Percentiles rank a stretch among this genome's conserved stretches.
Conservation (phyloP, 2,888 invertebrate genomes). For the Stenolophus ochropezus region DNA sequence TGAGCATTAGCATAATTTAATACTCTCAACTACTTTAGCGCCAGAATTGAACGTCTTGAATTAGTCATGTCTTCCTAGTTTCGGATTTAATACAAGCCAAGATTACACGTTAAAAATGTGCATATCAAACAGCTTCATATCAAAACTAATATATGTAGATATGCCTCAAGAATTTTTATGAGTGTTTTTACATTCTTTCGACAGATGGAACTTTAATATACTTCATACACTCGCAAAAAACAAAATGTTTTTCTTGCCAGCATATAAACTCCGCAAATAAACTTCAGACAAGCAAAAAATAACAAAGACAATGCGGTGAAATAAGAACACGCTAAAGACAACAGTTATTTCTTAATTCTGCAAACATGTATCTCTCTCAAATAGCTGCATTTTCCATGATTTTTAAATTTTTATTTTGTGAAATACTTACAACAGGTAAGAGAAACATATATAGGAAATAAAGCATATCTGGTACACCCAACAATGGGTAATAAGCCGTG, state of each 20-base stretch:
- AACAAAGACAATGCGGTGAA: not conserved
- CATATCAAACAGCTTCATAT: slow-evolving; percentile 51
- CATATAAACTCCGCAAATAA: not conserved
- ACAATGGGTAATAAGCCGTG: too few species aligned
- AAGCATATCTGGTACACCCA: too few species aligned
- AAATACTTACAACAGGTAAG: too few species aligned
- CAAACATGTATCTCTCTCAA: too few species aligned
- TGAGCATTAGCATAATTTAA: slow-evolving; percentile 27
- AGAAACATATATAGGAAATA: too few species aligned
- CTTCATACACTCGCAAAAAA: slow-evolving; percentile 27
- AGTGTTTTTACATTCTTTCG: slow-evolving; percentile 48
- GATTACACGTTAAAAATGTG: slow-evolving; percentile 38
- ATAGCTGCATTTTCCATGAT: too few species aligned
- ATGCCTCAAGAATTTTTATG: slow-evolving; percentile 44
- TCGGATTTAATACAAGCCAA: not conserved
- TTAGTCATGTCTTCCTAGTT: slow-evolving; percentile 24
- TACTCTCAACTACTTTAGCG: slow-evolving; percentile 10
- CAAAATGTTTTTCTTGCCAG: slow-evolving; percentile 1
- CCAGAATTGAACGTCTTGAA: slow-evolving; percentile 16
- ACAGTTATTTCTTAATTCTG: too few species aligned
- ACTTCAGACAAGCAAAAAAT: not conserved
- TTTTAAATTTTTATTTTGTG: too few species aligned
- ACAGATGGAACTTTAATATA: slow-evolving; percentile 42
- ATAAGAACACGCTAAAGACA: not conserved
- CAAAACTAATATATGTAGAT: slow-evolving; percentile 54